Conservation (phyloP, 2,113 vertebrate genomes). For the Otis tarda region DNA sequence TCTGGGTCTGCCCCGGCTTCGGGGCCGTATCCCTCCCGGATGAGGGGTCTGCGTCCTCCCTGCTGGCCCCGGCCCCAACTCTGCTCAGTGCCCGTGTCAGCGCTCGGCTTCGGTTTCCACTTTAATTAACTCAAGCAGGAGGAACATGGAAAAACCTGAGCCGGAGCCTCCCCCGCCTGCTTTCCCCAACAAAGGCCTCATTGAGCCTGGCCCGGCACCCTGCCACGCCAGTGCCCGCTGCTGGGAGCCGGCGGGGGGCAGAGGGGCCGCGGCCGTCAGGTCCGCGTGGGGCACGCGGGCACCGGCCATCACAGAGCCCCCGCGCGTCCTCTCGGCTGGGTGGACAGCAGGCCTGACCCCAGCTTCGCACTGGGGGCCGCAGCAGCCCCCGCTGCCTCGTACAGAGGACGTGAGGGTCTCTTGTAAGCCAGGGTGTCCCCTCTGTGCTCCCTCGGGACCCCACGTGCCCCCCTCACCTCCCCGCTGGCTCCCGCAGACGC, state of each 20-base stretch:
- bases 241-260: not conserved
- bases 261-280: fast-evolving
- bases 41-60: not conserved
- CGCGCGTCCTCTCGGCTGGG: fast-evolving
- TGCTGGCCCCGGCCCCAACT: constrained; percentile 16
- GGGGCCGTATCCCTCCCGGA: not conserved
- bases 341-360: not conserved
- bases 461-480: fast-evolving
- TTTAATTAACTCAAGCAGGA: constrained; percentile 59
- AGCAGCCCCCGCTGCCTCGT: not conserved
- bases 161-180: constrained; percentile 23
- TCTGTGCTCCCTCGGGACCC: fast-evolving
- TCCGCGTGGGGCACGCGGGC: not conserved
- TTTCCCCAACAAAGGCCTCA: constrained; percentile 58
- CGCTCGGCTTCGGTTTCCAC: constrained; percentile 15
- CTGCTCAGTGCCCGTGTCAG: not conserved
- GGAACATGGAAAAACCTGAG: constrained; percentile 58
- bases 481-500: constrained; percentile 72
- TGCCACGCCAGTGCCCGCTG: not conserved
- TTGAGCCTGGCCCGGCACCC: constrained; percentile 12
- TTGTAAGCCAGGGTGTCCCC: not conserved
- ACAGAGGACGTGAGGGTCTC: fast-evolving
- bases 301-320: not conserved
- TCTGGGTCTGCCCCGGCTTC: not conserved
- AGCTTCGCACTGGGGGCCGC: not conserved